Percentiles rank a stretch among this genome's conserved stretches.
These are phyloP conservation scores for Chlorospingus flavigularis DNA, from an alignment of 2,797 vertebrate species.

Conservation along the genomic window DNA sequence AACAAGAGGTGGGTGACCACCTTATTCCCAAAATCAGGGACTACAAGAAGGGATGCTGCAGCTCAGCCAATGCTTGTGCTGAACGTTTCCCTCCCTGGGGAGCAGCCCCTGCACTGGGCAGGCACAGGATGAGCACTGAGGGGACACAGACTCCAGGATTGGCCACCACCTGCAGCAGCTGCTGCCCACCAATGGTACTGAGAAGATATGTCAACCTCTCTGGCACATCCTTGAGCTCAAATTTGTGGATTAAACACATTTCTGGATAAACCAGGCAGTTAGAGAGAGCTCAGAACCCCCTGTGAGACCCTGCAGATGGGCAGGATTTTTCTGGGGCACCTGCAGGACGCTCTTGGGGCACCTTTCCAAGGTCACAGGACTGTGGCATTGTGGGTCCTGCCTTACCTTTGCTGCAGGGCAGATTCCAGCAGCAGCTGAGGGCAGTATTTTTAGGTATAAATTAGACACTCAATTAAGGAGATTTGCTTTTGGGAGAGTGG, in stretches of 20 bases:
- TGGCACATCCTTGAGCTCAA: neutral
- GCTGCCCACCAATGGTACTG: neutral
- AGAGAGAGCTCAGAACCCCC: neutral
- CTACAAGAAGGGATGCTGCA: neutral
- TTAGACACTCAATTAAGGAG: constrained; percentile 50
- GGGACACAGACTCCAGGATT: accelerated
- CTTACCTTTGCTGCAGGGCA: constrained; percentile 36
- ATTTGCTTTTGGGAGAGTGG: constrained; percentile 44
- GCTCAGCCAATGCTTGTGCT: accelerated
- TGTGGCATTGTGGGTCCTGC: neutral
- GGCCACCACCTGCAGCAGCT: accelerated
- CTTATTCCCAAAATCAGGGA: neutral
- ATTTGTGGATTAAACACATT: neutral
- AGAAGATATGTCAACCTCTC: accelerated
- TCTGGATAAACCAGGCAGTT: neutral
- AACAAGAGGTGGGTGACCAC: accelerated
- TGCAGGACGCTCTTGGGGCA: neutral
- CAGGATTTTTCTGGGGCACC: neutral
- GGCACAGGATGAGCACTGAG: neutral
- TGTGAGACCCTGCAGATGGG: accelerated
- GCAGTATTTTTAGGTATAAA: constrained; percentile 67
- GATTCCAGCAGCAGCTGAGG: constrained; percentile 59
- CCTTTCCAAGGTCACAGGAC: neutral
- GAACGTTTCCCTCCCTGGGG: neutral
- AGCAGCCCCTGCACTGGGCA: neutral